Percentiles rank a stretch among this genome's conserved stretches.
These are phyloP conservation scores for Carapus acus DNA, from an alignment of 2,797 vertebrate species.

Conservation along the genomic window DNA sequence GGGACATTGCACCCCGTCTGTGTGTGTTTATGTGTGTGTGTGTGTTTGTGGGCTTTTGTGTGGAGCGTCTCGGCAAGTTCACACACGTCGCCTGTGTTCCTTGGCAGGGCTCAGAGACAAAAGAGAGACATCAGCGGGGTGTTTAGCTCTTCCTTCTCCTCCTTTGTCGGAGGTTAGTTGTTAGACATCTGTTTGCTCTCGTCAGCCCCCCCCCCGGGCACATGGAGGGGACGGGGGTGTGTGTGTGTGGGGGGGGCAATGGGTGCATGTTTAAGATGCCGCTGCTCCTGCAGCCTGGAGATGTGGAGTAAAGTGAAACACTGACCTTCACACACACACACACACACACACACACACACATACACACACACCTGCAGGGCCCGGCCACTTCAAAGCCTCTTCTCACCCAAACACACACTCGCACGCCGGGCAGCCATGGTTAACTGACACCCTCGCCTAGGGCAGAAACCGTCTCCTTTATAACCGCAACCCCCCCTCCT, in stretches of 20 bases:
- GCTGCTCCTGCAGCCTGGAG: constrained; percentile 44
- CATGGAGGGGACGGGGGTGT: no score
- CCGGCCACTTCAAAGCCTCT: constrained; percentile 68
- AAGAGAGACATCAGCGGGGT: constrained; percentile 57
- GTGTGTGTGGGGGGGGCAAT: no score
- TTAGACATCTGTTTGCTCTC: constrained; percentile 79
- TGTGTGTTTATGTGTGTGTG: constrained; percentile 18
- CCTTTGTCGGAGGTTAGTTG: constrained; percentile 68
- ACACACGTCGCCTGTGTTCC: constrained; percentile 58
- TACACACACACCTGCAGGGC: constrained; percentile 74
- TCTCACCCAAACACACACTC: constrained; percentile 58
- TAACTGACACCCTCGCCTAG: constrained; percentile 65
- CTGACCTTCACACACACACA: constrained; percentile 69
- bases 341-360: constrained; percentile 61
- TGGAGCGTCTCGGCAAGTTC: constrained; percentile 59
- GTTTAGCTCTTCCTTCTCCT: constrained; percentile 65
- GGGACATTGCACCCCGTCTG: constrained; percentile 17
- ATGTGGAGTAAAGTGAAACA: constrained; percentile 50
- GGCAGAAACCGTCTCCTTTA: constrained; percentile 51
- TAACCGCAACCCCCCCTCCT: not conserved
- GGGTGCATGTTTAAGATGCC: constrained; percentile 72
- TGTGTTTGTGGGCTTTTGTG: constrained; percentile 36
- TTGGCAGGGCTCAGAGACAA: constrained; percentile 60
- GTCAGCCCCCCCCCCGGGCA: constrained; percentile 70
- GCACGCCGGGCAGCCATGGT: constrained; percentile 59